These are phyloP conservation scores for Falco concolor DNA, from an alignment of 2,797 vertebrate genomes.

Conservation along the genomic window DNA sequence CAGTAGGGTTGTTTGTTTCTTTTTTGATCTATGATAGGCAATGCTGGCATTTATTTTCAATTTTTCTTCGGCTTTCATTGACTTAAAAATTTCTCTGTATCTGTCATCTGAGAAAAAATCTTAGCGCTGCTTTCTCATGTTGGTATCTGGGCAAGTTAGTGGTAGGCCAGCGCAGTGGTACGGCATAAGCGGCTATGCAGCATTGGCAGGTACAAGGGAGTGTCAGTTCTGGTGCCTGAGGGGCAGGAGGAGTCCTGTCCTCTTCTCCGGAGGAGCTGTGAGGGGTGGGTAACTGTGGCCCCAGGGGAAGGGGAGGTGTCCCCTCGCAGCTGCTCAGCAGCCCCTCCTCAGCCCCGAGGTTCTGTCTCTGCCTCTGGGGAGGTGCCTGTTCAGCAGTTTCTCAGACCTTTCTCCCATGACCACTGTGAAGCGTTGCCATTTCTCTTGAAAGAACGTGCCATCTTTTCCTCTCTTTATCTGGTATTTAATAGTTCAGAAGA, in stretches of 20 bases:
- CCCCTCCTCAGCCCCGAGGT: background rate
- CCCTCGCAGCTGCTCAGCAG: background rate
- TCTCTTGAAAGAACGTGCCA: background rate
- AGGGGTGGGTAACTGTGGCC: background rate
- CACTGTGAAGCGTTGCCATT: background rate
- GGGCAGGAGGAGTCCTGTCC: background rate
- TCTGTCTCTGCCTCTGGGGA: background rate
- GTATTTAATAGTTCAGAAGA: background rate
- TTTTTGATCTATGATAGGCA: background rate
- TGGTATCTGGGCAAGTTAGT: background rate
- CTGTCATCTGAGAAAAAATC: background rate
- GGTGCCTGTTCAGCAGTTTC: background rate
- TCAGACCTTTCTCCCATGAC: background rate
- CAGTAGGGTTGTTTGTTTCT: background rate
- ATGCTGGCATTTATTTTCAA: background rate
- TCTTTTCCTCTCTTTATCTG: background rate
- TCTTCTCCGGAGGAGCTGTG: background rate
- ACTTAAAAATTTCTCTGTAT: background rate
- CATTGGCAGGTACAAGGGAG: background rate
- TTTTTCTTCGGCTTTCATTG: background rate
- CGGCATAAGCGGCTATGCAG: background rate
- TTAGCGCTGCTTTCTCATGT: background rate
- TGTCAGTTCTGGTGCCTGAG: background rate
- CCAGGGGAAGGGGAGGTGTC: background rate
- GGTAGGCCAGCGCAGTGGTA: background rate